A percentile compares a stretch with the other conserved stretches of the same genome.
Evolutionary conservation across 2,797 vertebrate genomes (phyloP).

Genomic region (Lithobates sylvaticus): DNA sequence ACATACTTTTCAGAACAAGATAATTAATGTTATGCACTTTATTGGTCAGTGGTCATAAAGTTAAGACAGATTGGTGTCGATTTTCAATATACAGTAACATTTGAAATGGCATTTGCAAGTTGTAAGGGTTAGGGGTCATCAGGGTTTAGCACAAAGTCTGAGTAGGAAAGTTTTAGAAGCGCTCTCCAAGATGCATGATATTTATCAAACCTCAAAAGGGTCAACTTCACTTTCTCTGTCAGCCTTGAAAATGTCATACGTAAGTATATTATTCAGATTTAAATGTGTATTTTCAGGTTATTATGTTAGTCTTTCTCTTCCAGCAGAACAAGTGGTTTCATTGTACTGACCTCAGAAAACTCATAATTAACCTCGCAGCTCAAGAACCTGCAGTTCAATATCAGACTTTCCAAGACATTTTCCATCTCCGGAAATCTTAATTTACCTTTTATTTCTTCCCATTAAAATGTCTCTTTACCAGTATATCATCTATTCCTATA

Average conservation of each 20-base stretch:
- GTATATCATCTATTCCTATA: no score
- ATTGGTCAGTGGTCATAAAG: no score
- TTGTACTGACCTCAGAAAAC: not conserved
- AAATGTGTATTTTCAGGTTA: not conserved
- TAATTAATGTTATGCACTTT: no score
- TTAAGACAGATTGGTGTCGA: no score
- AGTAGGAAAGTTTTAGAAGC: not conserved
- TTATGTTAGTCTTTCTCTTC: not conserved
- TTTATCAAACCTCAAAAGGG: not conserved
- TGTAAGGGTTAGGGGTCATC: not conserved
- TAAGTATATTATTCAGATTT: not conserved
- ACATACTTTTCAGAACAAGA: no score
- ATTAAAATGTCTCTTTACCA: not conserved
- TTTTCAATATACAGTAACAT: no score
- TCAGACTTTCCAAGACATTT: not conserved
- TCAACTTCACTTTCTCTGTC: not conserved
- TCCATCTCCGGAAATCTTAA: not conserved
- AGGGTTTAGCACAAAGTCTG: not conserved
- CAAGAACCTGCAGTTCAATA: not conserved
- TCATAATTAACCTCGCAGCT: not conserved
- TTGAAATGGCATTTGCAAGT: no score
- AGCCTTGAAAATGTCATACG: not conserved
- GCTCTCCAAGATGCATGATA: not conserved
- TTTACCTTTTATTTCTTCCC: not conserved
- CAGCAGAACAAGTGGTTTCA: not conserved